Base-by-base conservation (phyloP, 2,113 vertebrate genomes). In the Balaenoptera acutorostrata region DNA sequence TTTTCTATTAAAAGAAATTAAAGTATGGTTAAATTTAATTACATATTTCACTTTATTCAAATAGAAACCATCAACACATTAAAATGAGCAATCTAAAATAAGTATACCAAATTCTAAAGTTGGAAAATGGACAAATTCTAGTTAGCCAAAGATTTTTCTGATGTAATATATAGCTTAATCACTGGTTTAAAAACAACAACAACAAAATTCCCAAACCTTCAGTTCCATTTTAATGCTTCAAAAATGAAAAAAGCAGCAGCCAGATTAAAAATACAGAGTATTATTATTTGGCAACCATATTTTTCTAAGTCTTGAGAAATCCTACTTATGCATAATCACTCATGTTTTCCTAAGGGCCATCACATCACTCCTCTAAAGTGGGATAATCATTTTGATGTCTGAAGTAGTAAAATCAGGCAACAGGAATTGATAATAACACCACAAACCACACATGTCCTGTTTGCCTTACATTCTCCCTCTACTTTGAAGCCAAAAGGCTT, bases 1-100 rank as follows among this genome's bases (percentile, higher is more conserved):
- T 99, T 99, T 99, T 99, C 99, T 99, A 86, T 21, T 84, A 89
- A 81, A 96, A 97, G 77, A 93, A 97, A 98, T 81, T n/a, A 93
- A 88, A 88, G 13, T 68, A 92, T 39, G n/a, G 90, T 96, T 96
- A 92, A 55, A 44, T 69, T 74, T 91, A 94, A 86, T 88, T 88
- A 92, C 8, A 89, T 52, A 85, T 85, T 96, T 93, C 69, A 96
- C 69, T 87, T 96, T 93, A 33, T 20, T 80, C 6, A 83, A 49
- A 68, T 6, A 88, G 23, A 72, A 87, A 80, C 1, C 14, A 92
- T 80, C 64, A 93, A 68, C 39, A 78, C 31, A 57, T 92, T 92
- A 87, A 96, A 96, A 90, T 55, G 14, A 72, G 9, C 96, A 66
- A 77, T 21, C 33, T 94, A 71, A 83, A 89, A 64, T 84, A 77